A percentile compares a stretch with the other conserved stretches of the same genome.
phyloP scores from a whole-genome alignment of 2,113 vertebrate species.

The Ursus arctos region DNA sequence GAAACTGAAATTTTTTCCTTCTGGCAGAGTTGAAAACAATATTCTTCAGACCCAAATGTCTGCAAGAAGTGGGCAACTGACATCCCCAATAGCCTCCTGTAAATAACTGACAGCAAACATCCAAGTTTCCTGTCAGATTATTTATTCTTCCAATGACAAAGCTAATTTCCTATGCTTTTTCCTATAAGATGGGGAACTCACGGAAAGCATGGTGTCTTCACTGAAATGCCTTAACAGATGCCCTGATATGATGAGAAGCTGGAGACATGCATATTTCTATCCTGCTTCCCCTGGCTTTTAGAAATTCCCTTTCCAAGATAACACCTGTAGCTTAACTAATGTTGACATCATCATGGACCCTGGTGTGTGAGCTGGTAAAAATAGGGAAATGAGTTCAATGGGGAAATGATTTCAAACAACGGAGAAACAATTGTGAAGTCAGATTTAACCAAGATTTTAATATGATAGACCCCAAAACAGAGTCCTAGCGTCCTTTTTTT shows the following conservation, averaged over 20 bases:
- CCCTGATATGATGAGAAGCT: neutral
- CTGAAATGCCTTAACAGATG: neutral
- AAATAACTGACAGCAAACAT: neutral
- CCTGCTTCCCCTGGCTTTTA: neutral
- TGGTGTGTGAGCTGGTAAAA: neutral
- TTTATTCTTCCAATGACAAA: neutral
- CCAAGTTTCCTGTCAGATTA: neutral
- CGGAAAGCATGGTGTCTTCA: neutral
- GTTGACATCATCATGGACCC: neutral
- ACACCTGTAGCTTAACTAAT: neutral
- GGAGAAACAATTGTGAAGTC: neutral
- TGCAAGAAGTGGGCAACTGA: neutral
- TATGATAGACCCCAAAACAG: neutral
- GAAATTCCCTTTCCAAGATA: neutral
- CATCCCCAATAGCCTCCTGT: neutral
- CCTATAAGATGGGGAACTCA: neutral
- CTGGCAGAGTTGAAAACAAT: neutral
- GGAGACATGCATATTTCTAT: accelerated
- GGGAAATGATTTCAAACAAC: neutral
- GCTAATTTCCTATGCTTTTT: neutral
- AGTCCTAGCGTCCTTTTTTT: neutral
- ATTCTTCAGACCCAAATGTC: neutral
- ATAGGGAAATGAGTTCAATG: neutral
- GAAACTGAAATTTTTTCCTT: neutral
- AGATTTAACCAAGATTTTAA: neutral